phyloP scores from a whole-genome alignment of 37 sponge, comb jelly and placozoan species.

The Lycopodina hypogea region DNA sequence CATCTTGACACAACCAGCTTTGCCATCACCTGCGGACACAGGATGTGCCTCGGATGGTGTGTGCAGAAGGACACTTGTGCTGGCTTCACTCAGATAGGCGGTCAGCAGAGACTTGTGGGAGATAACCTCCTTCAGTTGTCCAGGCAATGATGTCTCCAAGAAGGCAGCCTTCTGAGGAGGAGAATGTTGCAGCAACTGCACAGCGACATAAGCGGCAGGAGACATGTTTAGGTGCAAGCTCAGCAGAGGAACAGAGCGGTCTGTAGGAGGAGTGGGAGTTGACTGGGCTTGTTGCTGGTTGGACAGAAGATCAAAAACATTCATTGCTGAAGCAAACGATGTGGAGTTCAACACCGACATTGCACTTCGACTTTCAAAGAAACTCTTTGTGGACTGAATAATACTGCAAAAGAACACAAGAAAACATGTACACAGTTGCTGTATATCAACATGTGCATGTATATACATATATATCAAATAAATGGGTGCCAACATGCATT shows the following conservation, averaged over 20 bases:
- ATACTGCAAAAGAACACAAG: constrained; percentile 8
- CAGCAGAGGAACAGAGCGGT: constrained; percentile 16
- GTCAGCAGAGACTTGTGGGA: constrained; percentile 26
- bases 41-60: not conserved
- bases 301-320: no score
- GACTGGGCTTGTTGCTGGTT: no score
- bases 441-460: not conserved
- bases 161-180: not conserved
- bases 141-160: not conserved
- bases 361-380: constrained; percentile 34
- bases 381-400: not conserved
- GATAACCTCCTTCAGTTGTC: constrained; percentile 1
- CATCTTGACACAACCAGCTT: not conserved
- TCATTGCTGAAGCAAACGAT: no score
- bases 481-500: not conserved
- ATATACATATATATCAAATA: not conserved
- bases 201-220: constrained; percentile 1
- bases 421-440: no score
- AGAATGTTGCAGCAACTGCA: constrained; percentile 31
- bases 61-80: constrained; percentile 7
- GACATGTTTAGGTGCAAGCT: constrained; percentile 30
- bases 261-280: not conserved
- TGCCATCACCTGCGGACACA: not conserved
- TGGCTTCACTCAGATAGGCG: constrained; percentile 4
- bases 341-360: constrained; percentile 7